phyloP scores from a whole-genome alignment of 2,888 invertebrate genomes.

The Cerastis leucographa region DNA sequence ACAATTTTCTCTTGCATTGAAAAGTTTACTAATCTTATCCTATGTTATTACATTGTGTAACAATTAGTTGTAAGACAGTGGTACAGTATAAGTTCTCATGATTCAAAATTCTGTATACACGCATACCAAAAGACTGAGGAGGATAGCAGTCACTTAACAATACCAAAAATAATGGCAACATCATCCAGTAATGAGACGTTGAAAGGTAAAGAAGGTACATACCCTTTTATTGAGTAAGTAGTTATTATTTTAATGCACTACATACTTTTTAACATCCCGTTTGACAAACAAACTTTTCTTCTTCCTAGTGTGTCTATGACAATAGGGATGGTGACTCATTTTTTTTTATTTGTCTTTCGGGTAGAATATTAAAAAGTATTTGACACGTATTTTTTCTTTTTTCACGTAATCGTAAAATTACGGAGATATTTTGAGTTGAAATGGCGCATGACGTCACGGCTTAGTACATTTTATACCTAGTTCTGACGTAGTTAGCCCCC shows the following conservation, averaged over 20 bases:
- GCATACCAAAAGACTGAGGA: conserved; percentile 87
- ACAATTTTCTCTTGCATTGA: neutral
- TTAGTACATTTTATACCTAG: no score
- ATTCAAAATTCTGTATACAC: conserved; percentile 57
- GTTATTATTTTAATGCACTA: neutral
- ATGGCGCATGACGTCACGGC: no score
- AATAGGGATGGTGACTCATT: no score
- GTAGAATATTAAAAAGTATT: no score
- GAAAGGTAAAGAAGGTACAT: conserved; percentile 91
- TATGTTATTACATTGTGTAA: neutral
- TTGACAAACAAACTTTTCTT: neutral
- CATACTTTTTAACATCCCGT: no score
- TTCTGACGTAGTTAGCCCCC: no score
- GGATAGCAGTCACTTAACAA: conserved; percentile 92
- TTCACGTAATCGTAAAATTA: no score
- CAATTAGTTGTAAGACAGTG: neutral
- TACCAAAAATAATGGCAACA: conserved; percentile 93
- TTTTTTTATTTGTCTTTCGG: no score
- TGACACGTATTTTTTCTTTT: no score
- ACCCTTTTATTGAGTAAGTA: conserved; percentile 3
- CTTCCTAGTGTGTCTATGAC: no score
- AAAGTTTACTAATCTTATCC: neutral
- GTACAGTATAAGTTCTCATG: neutral
- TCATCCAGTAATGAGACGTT: conserved; percentile 95
- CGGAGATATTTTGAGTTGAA: no score